These are phyloP conservation scores for Dryobota labecula DNA, from an alignment of 2,888 invertebrate species.

Conservation along the genomic window DNA sequence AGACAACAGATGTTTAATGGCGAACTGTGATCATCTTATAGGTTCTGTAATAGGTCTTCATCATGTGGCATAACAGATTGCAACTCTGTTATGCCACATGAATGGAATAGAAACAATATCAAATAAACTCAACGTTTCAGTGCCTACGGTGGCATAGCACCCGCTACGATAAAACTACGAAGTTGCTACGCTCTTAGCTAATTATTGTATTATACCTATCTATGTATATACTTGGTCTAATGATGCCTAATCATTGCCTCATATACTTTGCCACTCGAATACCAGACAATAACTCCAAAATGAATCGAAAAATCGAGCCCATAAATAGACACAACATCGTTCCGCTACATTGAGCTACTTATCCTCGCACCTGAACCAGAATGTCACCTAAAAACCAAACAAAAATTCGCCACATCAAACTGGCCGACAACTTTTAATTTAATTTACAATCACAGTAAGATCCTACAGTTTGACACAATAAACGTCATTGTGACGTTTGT, in stretches of 20 bases:
- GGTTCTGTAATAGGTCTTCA: too few species aligned
- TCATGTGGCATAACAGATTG: neutral
- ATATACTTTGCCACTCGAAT: neutral
- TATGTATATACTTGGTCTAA: too few species aligned
- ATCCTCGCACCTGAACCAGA: conserved; percentile 58
- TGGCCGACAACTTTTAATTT: conserved; percentile 75
- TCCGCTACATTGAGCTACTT: conserved; percentile 43
- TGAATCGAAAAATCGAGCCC: conserved; percentile 25
- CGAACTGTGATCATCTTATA: neutral
- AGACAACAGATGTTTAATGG: too few species aligned
- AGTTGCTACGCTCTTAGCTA: neutral
- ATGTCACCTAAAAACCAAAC: conserved; percentile 78
- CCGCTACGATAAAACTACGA: neutral
- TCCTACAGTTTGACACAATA: conserved; percentile 46
- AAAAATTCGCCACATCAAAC: conserved; percentile 89
- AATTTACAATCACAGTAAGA: conserved; percentile 73
- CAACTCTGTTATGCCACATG: too few species aligned
- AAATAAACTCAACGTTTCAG: neutral
- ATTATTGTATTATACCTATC: too few species aligned
- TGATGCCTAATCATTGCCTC: neutral
- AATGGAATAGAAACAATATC: neutral
- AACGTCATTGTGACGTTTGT: conserved; percentile 50
- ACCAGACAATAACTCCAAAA: conserved; percentile 25
- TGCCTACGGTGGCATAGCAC: neutral
- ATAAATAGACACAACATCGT: conserved; percentile 51